These are phyloP conservation scores for Diadumene lineata DNA, from an alignment of 92 coral and sea anemone genomes.

Conservation along the genomic window DNA sequence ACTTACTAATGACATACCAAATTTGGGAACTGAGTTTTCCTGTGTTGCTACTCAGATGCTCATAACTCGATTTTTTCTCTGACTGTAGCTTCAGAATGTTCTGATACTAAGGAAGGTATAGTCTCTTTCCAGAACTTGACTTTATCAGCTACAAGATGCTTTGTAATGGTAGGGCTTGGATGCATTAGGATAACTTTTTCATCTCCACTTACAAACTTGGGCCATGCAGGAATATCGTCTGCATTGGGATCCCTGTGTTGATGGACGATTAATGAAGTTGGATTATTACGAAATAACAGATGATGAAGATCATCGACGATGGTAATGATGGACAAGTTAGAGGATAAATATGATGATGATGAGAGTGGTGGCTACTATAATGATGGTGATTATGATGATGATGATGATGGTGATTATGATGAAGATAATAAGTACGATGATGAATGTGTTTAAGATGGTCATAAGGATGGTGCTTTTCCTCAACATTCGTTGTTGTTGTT, in stretches of 20 bases:
- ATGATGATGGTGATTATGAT: not conserved
- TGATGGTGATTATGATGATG: not conserved
- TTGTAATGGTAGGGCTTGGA: slow-evolving; percentile 14
- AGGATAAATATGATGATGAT: not conserved
- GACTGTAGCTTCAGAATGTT: not conserved
- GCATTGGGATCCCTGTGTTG: slow-evolving; percentile 13
- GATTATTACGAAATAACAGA: not conserved
- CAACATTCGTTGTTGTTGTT: not conserved
- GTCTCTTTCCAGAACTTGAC: slow-evolving; percentile 11
- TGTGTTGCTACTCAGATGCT: no score
- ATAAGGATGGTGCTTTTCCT: no score
- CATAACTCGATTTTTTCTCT: not conserved
- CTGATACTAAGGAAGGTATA: not conserved
- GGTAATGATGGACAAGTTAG: not conserved
- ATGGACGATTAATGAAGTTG: not conserved
- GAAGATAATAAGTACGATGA: not conserved
- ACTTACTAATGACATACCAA: no score
- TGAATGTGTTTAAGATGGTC: not conserved
- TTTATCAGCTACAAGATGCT: slow-evolving; percentile 19
- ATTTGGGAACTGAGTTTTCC: no score
- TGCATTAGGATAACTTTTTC: slow-evolving; percentile 6
- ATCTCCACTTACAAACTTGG: slow-evolving; percentile 4
- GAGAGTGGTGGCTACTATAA: not conserved
- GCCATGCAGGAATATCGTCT: slow-evolving; percentile 1
- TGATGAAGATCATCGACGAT: not conserved